These are phyloP conservation scores for Oscheius sp. DNA, from an alignment of 2,888 invertebrate species.

Conservation along the genomic window DNA sequence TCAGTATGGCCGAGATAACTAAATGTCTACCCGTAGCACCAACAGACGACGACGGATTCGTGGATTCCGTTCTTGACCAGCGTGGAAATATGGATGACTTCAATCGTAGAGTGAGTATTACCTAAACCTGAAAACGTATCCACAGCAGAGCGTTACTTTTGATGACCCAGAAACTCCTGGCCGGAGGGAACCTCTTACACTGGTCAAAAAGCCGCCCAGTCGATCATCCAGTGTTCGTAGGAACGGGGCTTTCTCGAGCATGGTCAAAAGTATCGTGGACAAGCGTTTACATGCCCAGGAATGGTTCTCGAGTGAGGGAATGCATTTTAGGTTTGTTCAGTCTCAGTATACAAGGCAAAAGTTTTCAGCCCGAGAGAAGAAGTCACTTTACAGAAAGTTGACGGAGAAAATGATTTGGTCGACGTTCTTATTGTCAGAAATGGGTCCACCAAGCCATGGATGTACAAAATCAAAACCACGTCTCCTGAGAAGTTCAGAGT, in stretches of 20 bases:
- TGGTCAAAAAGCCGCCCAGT: conserved; percentile 42
- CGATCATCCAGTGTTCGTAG: conserved; percentile 50
- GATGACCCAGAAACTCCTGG: conserved; percentile 56
- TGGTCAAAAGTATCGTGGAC: conserved; percentile 15
- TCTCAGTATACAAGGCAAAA: background rate
- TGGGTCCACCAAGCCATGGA: conserved; percentile 48
- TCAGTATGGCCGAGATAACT: conserved; percentile 61
- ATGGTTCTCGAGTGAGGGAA: conserved; percentile 15
- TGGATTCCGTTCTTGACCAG: conserved; percentile 22
- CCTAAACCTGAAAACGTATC: background rate
- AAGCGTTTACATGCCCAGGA: conserved; percentile 12
- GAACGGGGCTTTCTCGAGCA: conserved; percentile 28
- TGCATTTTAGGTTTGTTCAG: conserved; percentile 14
- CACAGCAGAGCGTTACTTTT: conserved; percentile 58
- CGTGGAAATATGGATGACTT: conserved; percentile 25
- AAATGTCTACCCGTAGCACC: conserved; percentile 51
- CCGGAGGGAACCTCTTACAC: conserved; percentile 46
- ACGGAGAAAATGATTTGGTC: conserved; percentile 58
- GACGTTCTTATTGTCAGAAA: conserved; percentile 60
- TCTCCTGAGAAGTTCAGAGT: conserved; percentile 94
- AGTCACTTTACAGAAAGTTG: conserved; percentile 50
- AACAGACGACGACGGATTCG: conserved; percentile 30
- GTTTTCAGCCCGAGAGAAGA: conserved; percentile 59
- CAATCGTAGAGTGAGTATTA: conserved; percentile 8
- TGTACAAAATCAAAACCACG: conserved; percentile 86